These are phyloP conservation scores for Wasmannia auropunctata DNA, from an alignment of 1,140 invertebrate genomes.

Conservation along the genomic window DNA sequence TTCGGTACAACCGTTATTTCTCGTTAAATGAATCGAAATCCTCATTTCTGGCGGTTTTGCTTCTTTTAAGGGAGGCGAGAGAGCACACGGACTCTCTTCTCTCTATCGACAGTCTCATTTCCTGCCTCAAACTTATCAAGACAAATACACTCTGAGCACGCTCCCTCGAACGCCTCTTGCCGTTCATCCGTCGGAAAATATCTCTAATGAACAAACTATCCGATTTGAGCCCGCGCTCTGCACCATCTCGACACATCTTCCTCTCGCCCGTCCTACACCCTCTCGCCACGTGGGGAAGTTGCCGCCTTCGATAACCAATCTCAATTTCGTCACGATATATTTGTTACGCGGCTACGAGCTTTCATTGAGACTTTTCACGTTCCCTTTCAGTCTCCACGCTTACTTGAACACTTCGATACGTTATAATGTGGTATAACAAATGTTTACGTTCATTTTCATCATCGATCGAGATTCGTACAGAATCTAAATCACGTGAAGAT, in stretches of 20 bases:
- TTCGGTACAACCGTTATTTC: slow-evolving; percentile 59
- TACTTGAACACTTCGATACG: neutral
- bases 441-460: neutral
- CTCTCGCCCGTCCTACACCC: neutral
- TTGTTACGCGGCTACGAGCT: slow-evolving; percentile 55
- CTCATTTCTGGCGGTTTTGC: slow-evolving; percentile 56
- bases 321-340: slow-evolving; percentile 72
- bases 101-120: slow-evolving; percentile 75
- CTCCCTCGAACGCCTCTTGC: slow-evolving; percentile 46
- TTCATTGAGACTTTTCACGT: slow-evolving; percentile 26
- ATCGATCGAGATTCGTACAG: neutral
- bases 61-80: neutral
- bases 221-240: slow-evolving; percentile 72
- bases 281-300: slow-evolving; percentile 27
- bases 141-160: slow-evolving; percentile 70
- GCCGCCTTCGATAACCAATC: slow-evolving; percentile 73
- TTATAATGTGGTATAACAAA: neutral
- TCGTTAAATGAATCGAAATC: slow-evolving; percentile 71
- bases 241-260: slow-evolving; percentile 16
- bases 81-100: slow-evolving; percentile 19
- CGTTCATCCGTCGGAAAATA: slow-evolving; percentile 65
- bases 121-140: slow-evolving; percentile 71
- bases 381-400: neutral
- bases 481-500: neutral
- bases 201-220: slow-evolving; percentile 78